Base-by-base conservation (phyloP, 1,140 invertebrate species). In the Plodia interpunctella region DNA sequence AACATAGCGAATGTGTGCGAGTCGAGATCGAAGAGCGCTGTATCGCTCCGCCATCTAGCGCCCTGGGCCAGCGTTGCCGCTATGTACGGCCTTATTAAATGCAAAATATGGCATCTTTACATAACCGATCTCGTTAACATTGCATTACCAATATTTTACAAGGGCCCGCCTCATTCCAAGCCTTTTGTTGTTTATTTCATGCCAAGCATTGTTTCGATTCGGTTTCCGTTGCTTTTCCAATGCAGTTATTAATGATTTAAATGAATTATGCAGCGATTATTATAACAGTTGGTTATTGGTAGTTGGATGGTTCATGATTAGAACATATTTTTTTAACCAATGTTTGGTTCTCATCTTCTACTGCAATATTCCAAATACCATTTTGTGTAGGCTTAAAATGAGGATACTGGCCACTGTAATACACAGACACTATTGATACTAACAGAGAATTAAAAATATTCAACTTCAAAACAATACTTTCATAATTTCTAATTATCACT, bases 41-140 rank as follows among this genome's bases (percentile, higher is more conserved):
- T 53, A 53, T 53, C 51, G 13, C 3, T 4, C 10, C 10, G 8
- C 19, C 76, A 85, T 83, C 82, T 80, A 65, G 76, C 58, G 81
- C 83, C 85, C 62, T 66, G 73, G 80, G 85, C 82, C 75, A 78
- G 75, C 74, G 78, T 68, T 63, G 60, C 60, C 66, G 68, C 70
- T 79, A 70, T 76, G 68, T 77, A 74, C 62, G 68, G 65, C 68
- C 84, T 83, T 85, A 86, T 86, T 86, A 85, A 86, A 88, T 88
- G 83, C 83, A 84, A 86, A 86, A 84, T 81, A 80, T 80, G 78
- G 66, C 79, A 77, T 76, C 78, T 83, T 81, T 80, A 83, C 76
- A 80, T 78, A 80, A 80, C 55, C 62, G 74, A 75, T 80, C 82
- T 83, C 76, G 82, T 85, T 85, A 85, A 80, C 78, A 68, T 82